phyloP scores from a whole-genome alignment of 2,113 vertebrate genomes.

The Takifugu bimaculatus region DNA sequence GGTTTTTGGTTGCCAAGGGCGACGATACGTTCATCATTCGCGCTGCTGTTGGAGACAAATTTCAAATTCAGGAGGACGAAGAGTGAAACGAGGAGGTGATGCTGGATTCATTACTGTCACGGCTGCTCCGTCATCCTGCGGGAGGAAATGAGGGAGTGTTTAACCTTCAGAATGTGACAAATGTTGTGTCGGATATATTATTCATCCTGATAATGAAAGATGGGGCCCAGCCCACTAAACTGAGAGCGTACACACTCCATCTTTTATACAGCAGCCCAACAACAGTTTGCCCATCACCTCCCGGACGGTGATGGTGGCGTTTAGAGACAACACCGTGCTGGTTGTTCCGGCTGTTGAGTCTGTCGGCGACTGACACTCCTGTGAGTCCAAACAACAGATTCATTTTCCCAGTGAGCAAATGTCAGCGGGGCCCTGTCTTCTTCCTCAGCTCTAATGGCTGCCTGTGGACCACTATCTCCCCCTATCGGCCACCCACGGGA shows the following conservation, averaged over 20 bases:
- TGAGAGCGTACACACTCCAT: constrained; percentile 30
- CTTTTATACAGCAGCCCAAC: constrained; percentile 33
- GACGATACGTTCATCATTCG: constrained; percentile 28
- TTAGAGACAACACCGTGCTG: constrained; percentile 43
- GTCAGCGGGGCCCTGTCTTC: constrained; percentile 31
- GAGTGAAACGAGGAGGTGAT: constrained; percentile 26
- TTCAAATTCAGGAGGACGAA: not conserved
- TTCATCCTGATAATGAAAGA: constrained; percentile 56
- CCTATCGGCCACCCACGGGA: constrained; percentile 57
- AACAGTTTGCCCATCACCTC: constrained; percentile 41
- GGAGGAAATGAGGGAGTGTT: constrained; percentile 41
- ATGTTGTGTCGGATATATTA: constrained; percentile 34
- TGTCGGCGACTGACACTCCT: constrained; percentile 13
- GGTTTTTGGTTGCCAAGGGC: constrained; percentile 46
- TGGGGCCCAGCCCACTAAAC: constrained; percentile 21
- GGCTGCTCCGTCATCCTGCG: constrained; percentile 25
- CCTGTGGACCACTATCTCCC: constrained; percentile 69
- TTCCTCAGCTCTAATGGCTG: not conserved
- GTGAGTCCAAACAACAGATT: constrained; percentile 53
- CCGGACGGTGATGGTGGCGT: constrained; percentile 23
- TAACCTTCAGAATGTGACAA: constrained; percentile 63
- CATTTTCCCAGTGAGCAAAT: constrained; percentile 40
- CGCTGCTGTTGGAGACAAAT: not conserved
- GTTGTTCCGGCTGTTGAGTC: constrained; percentile 47
- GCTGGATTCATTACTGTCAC: constrained; percentile 36